A percentile compares a stretch with the other conserved stretches of the same genome.
Evolutionary conservation across 2,888 invertebrate genomes (phyloP).

Genomic region (Cantharis nigra): DNA sequence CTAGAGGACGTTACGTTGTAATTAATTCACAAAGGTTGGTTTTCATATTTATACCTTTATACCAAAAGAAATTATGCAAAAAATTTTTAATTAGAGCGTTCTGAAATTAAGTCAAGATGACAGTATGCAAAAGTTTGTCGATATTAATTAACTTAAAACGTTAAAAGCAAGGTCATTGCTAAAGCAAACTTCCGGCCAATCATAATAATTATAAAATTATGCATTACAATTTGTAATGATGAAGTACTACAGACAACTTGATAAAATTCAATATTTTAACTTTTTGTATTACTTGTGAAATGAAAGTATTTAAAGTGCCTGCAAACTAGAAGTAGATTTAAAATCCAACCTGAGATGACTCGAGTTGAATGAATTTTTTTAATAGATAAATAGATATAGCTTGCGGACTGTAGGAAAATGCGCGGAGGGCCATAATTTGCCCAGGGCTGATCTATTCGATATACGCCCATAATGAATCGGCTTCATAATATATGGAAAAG

Average conservation of each 20-base stretch:
- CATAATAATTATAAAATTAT: background rate
- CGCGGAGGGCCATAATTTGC: too few species aligned
- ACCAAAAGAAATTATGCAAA: background rate
- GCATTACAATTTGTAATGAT: background rate
- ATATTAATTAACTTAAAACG: background rate
- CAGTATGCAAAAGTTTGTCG: background rate
- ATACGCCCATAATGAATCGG: slow-evolving; percentile 4
- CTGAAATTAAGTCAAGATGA: background rate
- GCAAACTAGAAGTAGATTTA: background rate
- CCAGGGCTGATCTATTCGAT: background rate
- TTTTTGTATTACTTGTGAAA: background rate
- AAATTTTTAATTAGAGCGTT: background rate
- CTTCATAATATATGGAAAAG: background rate
- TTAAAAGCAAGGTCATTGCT: background rate
- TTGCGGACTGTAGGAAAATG: too few species aligned
- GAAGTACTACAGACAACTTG: background rate
- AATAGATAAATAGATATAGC: too few species aligned
- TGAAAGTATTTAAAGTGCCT: background rate
- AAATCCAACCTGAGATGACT: background rate
- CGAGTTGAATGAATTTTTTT: too few species aligned
- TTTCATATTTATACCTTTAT: background rate
- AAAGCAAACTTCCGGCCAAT: background rate
- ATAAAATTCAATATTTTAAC: background rate
- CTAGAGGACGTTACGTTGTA: slow-evolving; percentile 19
- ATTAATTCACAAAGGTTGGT: slow-evolving; percentile 19